These are phyloP conservation scores for Gymnodraco acuticeps DNA, from an alignment of 2,797 vertebrate genomes.

Conservation along the genomic window DNA sequence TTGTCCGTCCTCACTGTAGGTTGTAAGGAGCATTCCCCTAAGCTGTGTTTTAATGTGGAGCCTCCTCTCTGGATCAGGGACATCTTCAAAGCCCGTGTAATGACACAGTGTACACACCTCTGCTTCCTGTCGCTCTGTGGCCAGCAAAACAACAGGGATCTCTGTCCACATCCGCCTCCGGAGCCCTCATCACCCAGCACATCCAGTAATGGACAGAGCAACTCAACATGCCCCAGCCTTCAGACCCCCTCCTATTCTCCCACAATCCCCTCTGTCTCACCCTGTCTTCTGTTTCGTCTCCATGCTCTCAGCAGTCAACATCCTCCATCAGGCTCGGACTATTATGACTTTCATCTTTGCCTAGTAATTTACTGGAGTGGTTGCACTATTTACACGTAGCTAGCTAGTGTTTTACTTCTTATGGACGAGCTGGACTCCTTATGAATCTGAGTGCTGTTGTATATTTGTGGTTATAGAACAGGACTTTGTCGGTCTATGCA, in stretches of 20 bases:
- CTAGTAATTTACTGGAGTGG: conserved; percentile 79
- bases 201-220: conserved; percentile 71
- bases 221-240: conserved; percentile 43
- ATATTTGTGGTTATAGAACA: conserved; percentile 42
- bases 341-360: conserved; percentile 88
- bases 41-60: conserved; percentile 47
- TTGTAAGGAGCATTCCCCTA: conserved; percentile 27
- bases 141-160: conserved; percentile 69
- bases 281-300: conserved; percentile 73
- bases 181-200: conserved; percentile 39
- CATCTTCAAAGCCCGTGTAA: conserved; percentile 90
- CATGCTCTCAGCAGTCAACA: conserved; percentile 79
- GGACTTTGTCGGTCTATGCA: conserved; percentile 54
- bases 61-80: conserved; percentile 70
- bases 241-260: conserved; percentile 24
- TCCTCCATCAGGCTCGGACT: conserved; percentile 79
- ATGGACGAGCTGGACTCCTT: conserved; percentile 58
- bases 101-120: conserved; percentile 58
- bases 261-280: conserved; percentile 36
- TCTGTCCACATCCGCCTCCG: conserved; percentile 48
- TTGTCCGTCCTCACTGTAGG: conserved; percentile 17
- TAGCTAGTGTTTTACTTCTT: conserved; percentile 68
- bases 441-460: conserved; percentile 64
- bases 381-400: conserved; percentile 74
- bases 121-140: conserved; percentile 48